phyloP scores from a whole-genome alignment of 2,113 vertebrate genomes.

The Eonycteris spelaea region DNA sequence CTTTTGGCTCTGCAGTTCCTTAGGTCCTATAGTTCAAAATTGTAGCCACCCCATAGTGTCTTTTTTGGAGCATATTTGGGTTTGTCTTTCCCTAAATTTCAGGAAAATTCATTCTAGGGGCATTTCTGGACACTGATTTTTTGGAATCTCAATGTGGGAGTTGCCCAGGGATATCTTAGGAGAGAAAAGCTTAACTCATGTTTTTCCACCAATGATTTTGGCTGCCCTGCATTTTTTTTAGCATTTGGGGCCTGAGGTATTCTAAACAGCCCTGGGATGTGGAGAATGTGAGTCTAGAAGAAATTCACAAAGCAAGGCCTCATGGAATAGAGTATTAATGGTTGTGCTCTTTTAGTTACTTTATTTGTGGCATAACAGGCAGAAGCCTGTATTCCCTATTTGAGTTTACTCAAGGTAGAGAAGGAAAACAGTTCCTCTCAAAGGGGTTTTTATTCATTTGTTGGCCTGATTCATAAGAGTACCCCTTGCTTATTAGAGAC shows the following conservation, averaged over 20 bases:
- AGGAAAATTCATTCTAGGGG: neutral
- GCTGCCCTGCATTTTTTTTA: neutral
- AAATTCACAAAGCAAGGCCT: neutral
- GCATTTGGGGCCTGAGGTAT: neutral
- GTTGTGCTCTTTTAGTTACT: neutral
- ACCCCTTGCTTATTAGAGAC: neutral
- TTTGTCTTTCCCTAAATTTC: neutral
- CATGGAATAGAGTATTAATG: neutral
- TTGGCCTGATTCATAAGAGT: neutral
- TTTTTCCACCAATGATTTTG: neutral
- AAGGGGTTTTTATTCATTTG: neutral
- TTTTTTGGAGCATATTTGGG: neutral
- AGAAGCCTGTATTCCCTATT: neutral
- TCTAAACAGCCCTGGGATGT: neutral
- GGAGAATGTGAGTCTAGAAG: neutral
- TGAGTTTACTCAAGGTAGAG: neutral
- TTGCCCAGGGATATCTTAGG: neutral
- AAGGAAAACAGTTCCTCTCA: neutral
- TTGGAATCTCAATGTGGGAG: neutral
- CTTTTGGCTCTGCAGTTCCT: neutral
- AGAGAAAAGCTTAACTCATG: neutral
- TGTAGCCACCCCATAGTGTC: neutral
- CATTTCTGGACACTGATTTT: neutral
- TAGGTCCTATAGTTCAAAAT: neutral
- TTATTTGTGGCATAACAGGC: neutral